These are phyloP conservation scores for Gambusia affinis DNA, from an alignment of 2,113 vertebrate genomes.

Conservation along the genomic window DNA sequence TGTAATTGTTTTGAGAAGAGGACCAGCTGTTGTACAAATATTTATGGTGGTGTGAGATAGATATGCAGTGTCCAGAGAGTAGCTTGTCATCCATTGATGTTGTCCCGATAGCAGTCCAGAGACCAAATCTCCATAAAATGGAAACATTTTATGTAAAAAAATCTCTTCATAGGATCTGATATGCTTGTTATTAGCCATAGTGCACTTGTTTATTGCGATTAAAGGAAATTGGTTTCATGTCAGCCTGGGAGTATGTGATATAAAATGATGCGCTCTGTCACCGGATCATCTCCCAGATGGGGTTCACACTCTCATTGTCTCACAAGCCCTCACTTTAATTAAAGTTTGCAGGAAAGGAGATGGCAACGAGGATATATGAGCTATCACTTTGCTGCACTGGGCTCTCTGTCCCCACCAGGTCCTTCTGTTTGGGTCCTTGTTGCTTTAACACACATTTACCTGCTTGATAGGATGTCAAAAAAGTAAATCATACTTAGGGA, in stretches of 20 bases:
- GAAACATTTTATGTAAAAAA: not conserved
- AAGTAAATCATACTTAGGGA: not conserved
- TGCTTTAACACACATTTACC: not conserved
- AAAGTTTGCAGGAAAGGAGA: conserved; percentile 52
- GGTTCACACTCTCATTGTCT: conserved; percentile 52
- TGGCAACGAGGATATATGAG: conserved; percentile 42
- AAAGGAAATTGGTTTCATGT: conserved; percentile 41
- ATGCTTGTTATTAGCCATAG: conserved; percentile 14
- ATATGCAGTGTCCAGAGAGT: not conserved
- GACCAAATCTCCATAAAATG: not conserved
- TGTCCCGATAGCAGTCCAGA: not conserved
- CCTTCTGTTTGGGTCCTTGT: conserved; percentile 17
- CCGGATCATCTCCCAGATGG: conserved; percentile 51
- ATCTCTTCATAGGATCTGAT: conserved; percentile 18
- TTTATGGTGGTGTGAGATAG: too few species aligned
- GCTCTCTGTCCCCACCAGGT: conserved; percentile 6
- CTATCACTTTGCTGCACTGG: conserved; percentile 22
- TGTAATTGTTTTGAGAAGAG: too few species aligned
- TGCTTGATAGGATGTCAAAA: conserved; percentile 13
- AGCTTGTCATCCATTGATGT: not conserved
- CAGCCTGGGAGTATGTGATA: conserved; percentile 30
- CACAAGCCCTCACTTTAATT: conserved; percentile 70
- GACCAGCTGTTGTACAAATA: too few species aligned
- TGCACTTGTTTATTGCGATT: conserved; percentile 24
- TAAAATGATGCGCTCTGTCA: conserved; percentile 53